phyloP scores from a whole-genome alignment of 1,140 invertebrate species.

The Bombus waltoni region DNA sequence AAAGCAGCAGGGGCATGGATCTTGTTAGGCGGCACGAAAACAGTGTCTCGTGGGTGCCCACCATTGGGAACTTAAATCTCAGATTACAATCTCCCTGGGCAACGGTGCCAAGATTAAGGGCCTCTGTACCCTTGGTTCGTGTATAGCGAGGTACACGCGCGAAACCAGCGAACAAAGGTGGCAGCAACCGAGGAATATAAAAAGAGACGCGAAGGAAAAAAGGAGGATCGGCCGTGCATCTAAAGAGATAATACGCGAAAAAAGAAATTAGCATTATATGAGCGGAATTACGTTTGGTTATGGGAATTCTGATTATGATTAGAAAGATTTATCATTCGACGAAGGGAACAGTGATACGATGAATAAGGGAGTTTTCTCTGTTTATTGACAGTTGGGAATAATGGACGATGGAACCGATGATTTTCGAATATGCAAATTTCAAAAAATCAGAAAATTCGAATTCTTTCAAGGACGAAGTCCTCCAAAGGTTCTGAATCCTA shows the following conservation, averaged over 20 bases:
- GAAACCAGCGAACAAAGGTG: constrained; percentile 18
- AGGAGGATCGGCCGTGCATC: background rate
- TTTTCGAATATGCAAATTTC: no score
- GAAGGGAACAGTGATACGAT: background rate
- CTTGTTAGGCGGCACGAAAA: constrained; percentile 50
- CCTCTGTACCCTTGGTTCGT: constrained; percentile 44
- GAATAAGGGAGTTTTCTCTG: no score
- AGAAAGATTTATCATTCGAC: background rate
- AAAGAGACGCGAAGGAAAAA: background rate
- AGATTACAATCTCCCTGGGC: constrained; percentile 74
- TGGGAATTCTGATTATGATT: background rate
- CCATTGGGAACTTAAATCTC: constrained; percentile 70
- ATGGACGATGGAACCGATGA: no score
- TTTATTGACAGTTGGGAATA: no score
- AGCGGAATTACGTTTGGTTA: background rate
- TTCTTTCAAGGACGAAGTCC: no score
- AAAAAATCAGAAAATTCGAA: no score
- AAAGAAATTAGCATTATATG: background rate
- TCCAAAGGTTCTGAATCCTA: no score
- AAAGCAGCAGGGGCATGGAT: constrained; percentile 20
- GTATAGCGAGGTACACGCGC: constrained; percentile 40
- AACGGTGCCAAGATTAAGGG: constrained; percentile 74
- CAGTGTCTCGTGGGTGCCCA: constrained; percentile 68
- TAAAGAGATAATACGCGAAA: constrained; percentile 2
- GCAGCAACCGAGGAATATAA: constrained; percentile 8